A percentile compares a stretch with the other conserved stretches of the same genome.
Conservation (phyloP, 1,140 invertebrate species). For the Potamilus streckersoni region DNA sequence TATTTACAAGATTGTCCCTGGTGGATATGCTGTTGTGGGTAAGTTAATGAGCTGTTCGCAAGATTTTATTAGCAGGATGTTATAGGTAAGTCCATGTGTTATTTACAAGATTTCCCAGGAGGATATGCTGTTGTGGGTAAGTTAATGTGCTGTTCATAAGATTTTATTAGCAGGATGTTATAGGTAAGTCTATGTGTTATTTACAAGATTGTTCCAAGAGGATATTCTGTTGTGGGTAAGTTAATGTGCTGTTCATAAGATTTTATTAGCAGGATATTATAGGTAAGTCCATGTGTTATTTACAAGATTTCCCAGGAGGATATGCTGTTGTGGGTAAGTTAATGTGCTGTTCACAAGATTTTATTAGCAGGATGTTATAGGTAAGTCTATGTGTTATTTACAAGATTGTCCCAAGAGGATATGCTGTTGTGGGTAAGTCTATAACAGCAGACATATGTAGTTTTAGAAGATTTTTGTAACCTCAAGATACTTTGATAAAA, state of each 20-base stretch:
- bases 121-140: conserved; percentile 71
- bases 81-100: too few species aligned
- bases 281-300: conserved; percentile 50
- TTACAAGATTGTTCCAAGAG: conserved; percentile 89
- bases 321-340: conserved; percentile 71
- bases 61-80: conserved; percentile 79
- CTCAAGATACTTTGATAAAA: too few species aligned
- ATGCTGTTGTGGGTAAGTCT: conserved; percentile 71
- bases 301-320: conserved; percentile 77
- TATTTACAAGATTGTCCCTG: conserved; percentile 92
- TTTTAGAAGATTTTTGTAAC: too few species aligned
- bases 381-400: conserved; percentile 42
- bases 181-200: conserved; percentile 68
- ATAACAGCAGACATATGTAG: not conserved
- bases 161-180: too few species aligned
- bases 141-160: too few species aligned
- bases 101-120: conserved; percentile 75
- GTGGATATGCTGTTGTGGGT: conserved; percentile 73
- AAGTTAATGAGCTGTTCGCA: not conserved
- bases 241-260: not conserved
- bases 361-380: conserved; percentile 80
- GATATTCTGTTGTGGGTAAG: conserved; percentile 72
- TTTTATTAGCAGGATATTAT: conserved; percentile 80
- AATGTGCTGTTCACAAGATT: not conserved
- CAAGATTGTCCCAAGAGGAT: conserved; percentile 77